Percentiles rank a stretch among this genome's conserved stretches.
phyloP scores from a whole-genome alignment of 2,113 vertebrate species.

The Girardinichthys multiradiatus region DNA sequence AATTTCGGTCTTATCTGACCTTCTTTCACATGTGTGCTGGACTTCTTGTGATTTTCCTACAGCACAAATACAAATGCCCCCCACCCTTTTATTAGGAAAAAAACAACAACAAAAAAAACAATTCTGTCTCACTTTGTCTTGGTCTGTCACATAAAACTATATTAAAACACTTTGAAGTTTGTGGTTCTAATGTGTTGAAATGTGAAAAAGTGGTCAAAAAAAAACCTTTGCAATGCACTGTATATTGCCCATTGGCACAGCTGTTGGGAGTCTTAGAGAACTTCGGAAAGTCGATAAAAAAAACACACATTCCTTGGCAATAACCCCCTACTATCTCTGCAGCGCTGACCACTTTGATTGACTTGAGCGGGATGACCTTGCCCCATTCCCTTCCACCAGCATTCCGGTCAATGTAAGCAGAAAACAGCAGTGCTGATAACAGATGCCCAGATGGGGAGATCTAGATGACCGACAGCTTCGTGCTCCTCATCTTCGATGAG shows the following conservation, averaged over 20 bases:
- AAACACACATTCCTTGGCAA: slow-evolving; percentile 59
- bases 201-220: no score
- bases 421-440: slow-evolving; percentile 75
- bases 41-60: no score
- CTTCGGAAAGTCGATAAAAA: slow-evolving; percentile 42
- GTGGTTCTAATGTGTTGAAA: no score
- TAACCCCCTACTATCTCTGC: slow-evolving; percentile 60
- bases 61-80: not conserved
- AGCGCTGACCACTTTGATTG: slow-evolving; percentile 73
- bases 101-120: not conserved
- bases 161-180: no score
- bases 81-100: not conserved
- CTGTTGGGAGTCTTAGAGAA: slow-evolving; percentile 31
- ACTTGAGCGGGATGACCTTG: slow-evolving; percentile 73
- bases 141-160: no score
- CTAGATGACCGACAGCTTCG: slow-evolving; percentile 74
- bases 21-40: no score
- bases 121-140: no score
- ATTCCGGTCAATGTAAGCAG: slow-evolving; percentile 65
- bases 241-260: not conserved
- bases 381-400: slow-evolving; percentile 61
- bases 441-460: slow-evolving; percentile 63
- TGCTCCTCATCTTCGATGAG: slow-evolving; percentile 62
- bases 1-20: no score
- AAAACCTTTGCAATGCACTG: not conserved